Evolutionary conservation across 23 tunicate genomes (phyloP).

Genomic region (Corella eumyota): DNA sequence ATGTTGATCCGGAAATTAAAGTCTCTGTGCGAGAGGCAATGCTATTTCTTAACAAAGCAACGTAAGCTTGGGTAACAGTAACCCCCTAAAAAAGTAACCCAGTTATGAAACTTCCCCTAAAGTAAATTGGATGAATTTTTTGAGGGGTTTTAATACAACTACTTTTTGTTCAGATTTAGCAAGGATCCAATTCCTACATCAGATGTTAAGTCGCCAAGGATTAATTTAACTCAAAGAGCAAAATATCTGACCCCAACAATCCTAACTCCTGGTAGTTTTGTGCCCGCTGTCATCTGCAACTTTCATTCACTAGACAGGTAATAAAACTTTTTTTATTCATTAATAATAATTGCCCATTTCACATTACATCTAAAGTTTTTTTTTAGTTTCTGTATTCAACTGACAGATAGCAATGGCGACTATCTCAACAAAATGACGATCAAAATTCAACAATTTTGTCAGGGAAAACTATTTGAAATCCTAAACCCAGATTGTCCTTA

Average conservation of each 20-base stretch:
- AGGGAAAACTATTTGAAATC: not conserved
- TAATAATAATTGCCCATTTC: too few relatives aligned
- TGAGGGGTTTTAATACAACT: too few relatives aligned
- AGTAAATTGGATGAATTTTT: too few relatives aligned
- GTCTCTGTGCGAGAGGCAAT: slow-evolving; percentile 62
- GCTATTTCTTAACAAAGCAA: slow-evolving; percentile 34
- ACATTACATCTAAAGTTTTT: not conserved
- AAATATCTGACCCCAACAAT: slow-evolving; percentile 28
- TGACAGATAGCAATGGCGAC: slow-evolving; percentile 21
- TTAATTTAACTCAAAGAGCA: not conserved
- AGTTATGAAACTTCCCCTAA: too few relatives aligned
- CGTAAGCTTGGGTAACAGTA: not conserved
- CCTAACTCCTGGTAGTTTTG: slow-evolving; percentile 10
- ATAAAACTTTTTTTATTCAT: not conserved
- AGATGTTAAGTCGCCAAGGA: slow-evolving; percentile 2
- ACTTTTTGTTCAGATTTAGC: slow-evolving; percentile 10
- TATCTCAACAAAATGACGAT: slow-evolving; percentile 27
- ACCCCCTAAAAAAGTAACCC: too few relatives aligned
- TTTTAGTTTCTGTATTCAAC: slow-evolving; percentile 60
- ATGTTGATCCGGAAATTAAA: slow-evolving; percentile 50
- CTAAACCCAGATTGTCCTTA: slow-evolving; percentile 29
- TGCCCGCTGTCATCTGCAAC: slow-evolving; percentile 18
- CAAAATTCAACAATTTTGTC: slow-evolving; percentile 41
- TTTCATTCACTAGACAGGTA: slow-evolving; percentile 16
- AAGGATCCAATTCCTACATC: not conserved